Conservation (phyloP, 2,113 vertebrate genomes). For the Caretta caretta region DNA sequence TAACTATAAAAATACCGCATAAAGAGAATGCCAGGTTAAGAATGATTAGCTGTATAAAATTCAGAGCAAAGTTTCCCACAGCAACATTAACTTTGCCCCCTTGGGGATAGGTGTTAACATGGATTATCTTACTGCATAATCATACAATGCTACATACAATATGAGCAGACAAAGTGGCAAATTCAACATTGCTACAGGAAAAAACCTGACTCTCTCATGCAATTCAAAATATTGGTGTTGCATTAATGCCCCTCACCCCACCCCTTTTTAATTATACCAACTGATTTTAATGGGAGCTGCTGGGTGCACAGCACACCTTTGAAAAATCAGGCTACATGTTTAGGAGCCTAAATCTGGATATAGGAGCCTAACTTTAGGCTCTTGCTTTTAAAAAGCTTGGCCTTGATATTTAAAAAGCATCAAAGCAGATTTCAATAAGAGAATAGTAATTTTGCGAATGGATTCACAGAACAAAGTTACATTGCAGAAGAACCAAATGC, state of each 20-base stretch:
- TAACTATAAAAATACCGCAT: background rate
- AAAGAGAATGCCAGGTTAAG: background rate
- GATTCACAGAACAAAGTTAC: background rate
- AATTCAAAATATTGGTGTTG: background rate
- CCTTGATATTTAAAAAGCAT: background rate
- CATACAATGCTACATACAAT: background rate
- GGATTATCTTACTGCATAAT: background rate
- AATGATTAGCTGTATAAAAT: background rate
- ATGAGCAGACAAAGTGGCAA: background rate
- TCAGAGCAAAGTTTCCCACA: background rate
- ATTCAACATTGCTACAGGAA: background rate
- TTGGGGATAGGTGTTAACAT: background rate
- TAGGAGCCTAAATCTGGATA: no score
- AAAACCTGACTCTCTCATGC: background rate
- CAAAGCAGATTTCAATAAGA: background rate
- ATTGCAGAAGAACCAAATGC: background rate
- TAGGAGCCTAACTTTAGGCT: accelerated
- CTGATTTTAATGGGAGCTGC: background rate
- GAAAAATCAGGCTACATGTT: background rate
- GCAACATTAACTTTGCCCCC: background rate
- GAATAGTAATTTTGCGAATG: background rate
- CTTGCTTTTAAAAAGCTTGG: background rate
- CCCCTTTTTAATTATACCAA: accelerated
- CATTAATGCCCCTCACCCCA: background rate
- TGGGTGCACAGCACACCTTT: accelerated